phyloP scores from a whole-genome alignment of 2,888 invertebrate genomes.

The Polydesmus complanatus region DNA sequence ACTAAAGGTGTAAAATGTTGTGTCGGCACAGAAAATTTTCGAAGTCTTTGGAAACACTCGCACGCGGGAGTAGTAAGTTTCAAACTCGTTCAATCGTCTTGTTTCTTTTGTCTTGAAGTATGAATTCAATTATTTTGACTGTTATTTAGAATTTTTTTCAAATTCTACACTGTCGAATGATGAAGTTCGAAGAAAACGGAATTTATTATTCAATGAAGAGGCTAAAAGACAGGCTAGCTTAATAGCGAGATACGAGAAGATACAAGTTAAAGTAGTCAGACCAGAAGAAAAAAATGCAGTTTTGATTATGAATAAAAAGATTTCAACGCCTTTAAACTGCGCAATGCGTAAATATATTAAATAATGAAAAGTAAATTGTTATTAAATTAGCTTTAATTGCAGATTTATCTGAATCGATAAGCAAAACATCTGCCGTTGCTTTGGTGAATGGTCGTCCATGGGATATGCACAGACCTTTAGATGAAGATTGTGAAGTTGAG shows the following conservation, averaged over 20 bases:
- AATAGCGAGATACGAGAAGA: slow-evolving; percentile 79
- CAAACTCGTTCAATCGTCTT: no score
- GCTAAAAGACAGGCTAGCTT: slow-evolving; percentile 53
- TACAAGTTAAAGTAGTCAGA: slow-evolving; percentile 66
- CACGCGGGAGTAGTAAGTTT: background rate
- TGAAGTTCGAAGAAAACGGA: slow-evolving; percentile 22
- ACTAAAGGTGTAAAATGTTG: no score
- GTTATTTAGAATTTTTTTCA: background rate
- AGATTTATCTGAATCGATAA: slow-evolving; percentile 62
- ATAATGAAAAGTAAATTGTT: no score
- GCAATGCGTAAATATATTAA: slow-evolving; percentile 70
- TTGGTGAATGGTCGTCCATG: slow-evolving; percentile 65
- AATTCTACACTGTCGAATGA: background rate
- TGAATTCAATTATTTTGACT: background rate
- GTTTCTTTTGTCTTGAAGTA: background rate
- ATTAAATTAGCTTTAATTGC: slow-evolving; percentile 24
- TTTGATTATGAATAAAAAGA: slow-evolving; percentile 73
- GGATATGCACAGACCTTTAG: slow-evolving; percentile 85
- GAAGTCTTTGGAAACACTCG: background rate
- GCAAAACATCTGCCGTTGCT: slow-evolving; percentile 60
- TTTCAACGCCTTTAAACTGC: slow-evolving; percentile 87
- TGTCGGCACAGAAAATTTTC: background rate
- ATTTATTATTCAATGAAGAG: slow-evolving; percentile 56
- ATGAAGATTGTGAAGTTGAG: slow-evolving; percentile 44
- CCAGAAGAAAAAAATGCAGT: slow-evolving; percentile 51